phyloP scores from a whole-genome alignment of 2,888 invertebrate genomes.

The Lypha dubia region DNA sequence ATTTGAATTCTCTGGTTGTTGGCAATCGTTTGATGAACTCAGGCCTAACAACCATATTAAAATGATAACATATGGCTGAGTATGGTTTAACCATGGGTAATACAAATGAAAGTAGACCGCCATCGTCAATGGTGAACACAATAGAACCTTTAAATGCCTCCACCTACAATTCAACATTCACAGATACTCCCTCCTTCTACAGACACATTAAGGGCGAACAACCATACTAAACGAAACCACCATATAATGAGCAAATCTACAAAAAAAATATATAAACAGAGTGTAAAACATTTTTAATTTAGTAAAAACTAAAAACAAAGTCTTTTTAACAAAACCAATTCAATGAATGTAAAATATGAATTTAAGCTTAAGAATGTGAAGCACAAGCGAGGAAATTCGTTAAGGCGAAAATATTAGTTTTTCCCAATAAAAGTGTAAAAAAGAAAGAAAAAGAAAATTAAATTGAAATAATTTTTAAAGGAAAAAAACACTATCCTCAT shows the following conservation, averaged over 20 bases:
- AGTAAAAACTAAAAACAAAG: neutral
- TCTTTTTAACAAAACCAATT: neutral
- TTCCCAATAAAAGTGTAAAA: slow-evolving; percentile 16
- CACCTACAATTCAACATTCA: slow-evolving; percentile 58
- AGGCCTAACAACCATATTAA: slow-evolving; percentile 80
- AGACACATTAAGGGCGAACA: slow-evolving; percentile 68
- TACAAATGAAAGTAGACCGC: slow-evolving; percentile 67
- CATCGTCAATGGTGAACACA: slow-evolving; percentile 72
- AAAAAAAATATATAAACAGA: slow-evolving; percentile 35
- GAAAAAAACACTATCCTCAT: slow-evolving; percentile 55
- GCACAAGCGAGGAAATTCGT: neutral
- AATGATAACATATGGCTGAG: slow-evolving; percentile 79
- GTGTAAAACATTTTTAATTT: slow-evolving; percentile 23
- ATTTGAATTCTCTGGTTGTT: slow-evolving; percentile 80
- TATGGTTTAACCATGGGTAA: slow-evolving; percentile 74
- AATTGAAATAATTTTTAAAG: neutral
- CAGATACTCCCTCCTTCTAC: slow-evolving; percentile 64
- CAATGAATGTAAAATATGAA: slow-evolving; percentile 31
- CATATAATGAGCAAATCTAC: slow-evolving; percentile 58
- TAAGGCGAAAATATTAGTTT: slow-evolving; percentile 17
- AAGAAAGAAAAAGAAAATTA: neutral
- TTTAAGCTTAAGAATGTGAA: slow-evolving; percentile 6
- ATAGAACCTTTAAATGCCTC: slow-evolving; percentile 74
- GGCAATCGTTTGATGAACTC: slow-evolving; percentile 81
- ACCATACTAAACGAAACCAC: slow-evolving; percentile 73